These are phyloP conservation scores for Nephrotoma guestfalica DNA, from an alignment of 2,888 invertebrate genomes.

Conservation along the genomic window DNA sequence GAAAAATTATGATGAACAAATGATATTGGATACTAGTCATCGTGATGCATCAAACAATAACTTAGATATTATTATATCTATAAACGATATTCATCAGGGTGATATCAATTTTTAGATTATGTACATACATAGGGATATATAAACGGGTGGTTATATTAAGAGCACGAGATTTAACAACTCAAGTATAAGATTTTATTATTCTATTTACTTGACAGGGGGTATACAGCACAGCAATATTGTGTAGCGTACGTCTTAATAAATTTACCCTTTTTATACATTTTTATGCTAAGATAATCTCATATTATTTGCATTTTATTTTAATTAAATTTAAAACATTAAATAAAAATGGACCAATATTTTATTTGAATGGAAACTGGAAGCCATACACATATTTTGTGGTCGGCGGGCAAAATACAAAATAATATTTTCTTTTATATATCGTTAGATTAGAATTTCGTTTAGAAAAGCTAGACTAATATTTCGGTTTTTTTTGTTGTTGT, in stretches of 20 bases:
- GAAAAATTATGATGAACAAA: background rate
- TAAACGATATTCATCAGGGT: background rate
- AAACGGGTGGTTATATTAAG: background rate
- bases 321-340: background rate
- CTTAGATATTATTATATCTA: background rate
- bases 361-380: background rate
- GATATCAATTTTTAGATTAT: background rate
- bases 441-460: background rate
- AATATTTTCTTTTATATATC: background rate
- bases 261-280: background rate
- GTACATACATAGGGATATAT: background rate
- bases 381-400: background rate
- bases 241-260: background rate
- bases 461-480: background rate
- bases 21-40: background rate
- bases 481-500: background rate
- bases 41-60: background rate
- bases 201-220: background rate
- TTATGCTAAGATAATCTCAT: background rate
- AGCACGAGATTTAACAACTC: background rate
- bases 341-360: background rate
- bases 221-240: background rate
- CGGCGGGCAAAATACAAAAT: background rate
- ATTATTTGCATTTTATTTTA: background rate
- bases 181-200: background rate